Base-by-base conservation (phyloP, 1,140 invertebrate species). In the Cotesia glomerata region DNA sequence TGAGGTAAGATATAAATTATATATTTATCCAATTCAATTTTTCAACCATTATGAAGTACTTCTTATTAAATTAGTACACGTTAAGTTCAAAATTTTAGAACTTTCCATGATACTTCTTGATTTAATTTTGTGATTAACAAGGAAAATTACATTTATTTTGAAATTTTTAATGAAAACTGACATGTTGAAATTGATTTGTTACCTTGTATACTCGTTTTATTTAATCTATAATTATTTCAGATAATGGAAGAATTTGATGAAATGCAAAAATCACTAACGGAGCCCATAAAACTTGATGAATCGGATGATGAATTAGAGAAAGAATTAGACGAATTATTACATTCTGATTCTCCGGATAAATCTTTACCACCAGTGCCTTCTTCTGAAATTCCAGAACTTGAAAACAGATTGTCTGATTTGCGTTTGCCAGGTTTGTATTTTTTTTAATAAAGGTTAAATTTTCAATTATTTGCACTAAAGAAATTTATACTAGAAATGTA, bases 231-330 rank as follows among this genome's bases (percentile, higher is more conserved):
- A 26, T 18, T 72, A 70, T 81, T 65, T 71, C 32, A 87, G 86
- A 75, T 78, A 13, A 71, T 87, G 36, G 84, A 82, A 35, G 81
- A 87, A 45, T 77, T 86, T 9, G 81, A 84, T 52, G 85, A 89
- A 49, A 79, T 86, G 65, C 76, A 87, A 75, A 69, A 61, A 39
- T 74, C 78, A 1, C 76, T 89, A 71, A 79, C 83, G 34, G 78
- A 85, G 63, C 71, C 81, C 58, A 45, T 72, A 32, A 58, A 61
- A 32, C 49, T 52, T 13, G 67, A 67, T n/a, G 76, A 80, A 32
- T 79, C 76, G 18, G 85, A 87, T 71, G 13, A 63, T 7, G 87
- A 88, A n/a, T 75, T 88, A 54, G 88, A 88, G 73, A 69, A 80
- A 32, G 88, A 88, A 77, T 74, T 88, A n/a, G 59, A 73, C 35